Conservation (phyloP, 2,113 vertebrate species). For the Brachyhypopomus gauderio region DNA sequence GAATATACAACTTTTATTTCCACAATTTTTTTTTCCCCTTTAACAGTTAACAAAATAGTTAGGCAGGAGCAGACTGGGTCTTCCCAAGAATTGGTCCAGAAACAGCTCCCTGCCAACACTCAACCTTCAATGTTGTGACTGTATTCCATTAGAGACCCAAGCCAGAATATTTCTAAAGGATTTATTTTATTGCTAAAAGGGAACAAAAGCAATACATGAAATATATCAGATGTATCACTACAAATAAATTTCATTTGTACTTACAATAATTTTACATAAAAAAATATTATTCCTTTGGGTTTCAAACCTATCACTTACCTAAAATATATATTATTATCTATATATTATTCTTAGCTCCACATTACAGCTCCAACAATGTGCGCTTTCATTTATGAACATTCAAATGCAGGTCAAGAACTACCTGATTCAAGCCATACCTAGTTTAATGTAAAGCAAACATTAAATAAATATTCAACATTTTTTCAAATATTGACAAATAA, state of each 20-base stretch:
- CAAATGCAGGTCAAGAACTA: not conserved
- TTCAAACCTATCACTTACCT: not conserved
- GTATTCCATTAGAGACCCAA: not conserved
- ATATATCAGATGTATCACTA: not conserved
- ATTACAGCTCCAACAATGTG: not conserved
- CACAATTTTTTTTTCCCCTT: too few species aligned
- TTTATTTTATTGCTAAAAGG: not conserved
- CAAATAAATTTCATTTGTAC: constrained; percentile 9
- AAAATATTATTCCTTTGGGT: constrained; percentile 17
- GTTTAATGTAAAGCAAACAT: constrained; percentile 13
- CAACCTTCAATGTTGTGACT: too few species aligned
- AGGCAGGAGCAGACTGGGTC: too few species aligned
- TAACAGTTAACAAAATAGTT: too few species aligned
- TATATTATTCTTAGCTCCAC: not conserved
- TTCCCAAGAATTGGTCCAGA: too few species aligned
- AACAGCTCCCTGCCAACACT: too few species aligned
- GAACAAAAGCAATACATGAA: constrained; percentile 22
- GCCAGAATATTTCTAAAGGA: not conserved
- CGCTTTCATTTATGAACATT: not conserved
- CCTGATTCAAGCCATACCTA: not conserved
- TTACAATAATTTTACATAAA: not conserved
- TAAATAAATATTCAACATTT: constrained; percentile 18
- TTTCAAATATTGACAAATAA: not conserved
- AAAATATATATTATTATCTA: constrained; percentile 13
- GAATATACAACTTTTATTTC: too few species aligned